Evolutionary conservation across 2,797 vertebrate species (phyloP), one percentile per base, ranked within the genome.

Genomic region (Hydrocynus forskahlii): DNA sequence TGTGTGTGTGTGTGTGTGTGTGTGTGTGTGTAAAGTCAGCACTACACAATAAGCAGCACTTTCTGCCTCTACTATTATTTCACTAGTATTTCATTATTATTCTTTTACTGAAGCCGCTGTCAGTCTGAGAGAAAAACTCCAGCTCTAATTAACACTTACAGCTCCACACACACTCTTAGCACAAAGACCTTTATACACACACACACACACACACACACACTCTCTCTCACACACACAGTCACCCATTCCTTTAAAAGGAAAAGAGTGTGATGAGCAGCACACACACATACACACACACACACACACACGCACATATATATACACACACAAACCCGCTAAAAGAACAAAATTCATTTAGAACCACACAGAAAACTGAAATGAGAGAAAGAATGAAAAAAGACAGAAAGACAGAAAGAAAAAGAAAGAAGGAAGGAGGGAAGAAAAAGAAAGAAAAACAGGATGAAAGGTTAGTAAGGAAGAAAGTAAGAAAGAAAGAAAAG

Each of bases 31-130:
- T 93, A 93, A 93, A 91, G 92, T 92, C 90, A 91, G 88, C 87
- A 88, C 90, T 86, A 88, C 89, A 88, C 90, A 91, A 91, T 92
- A 86, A 89, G 69, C 85, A 89, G 81, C 88, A 91, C 90, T 91
- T 88, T 85, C 87, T 86, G 86, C 85, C 88, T 40, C 67, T 67
- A 75, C 92, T 89, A 93, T 94, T 94, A 94, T 94, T 93, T 92
- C 91, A 94, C 93, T 93, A 94, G 73, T 81, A 80, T 59, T 59
- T 21, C n/a, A 59, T 21, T 21, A 21, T 59, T 59, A 59, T 21
- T 59, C 23, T 21, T 21, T 59, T 59, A 59, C 8, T 59, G 90
- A 90, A 79, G 85, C 82, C 88, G 88, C 92, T 91, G 91, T 88
- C 91, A 91, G 85, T 90, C 90, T n/a, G 71, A 89, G 86, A 81